These are phyloP conservation scores for Allolobophora icterica DNA, from an alignment of 2,888 invertebrate species.

Conservation along the genomic window DNA sequence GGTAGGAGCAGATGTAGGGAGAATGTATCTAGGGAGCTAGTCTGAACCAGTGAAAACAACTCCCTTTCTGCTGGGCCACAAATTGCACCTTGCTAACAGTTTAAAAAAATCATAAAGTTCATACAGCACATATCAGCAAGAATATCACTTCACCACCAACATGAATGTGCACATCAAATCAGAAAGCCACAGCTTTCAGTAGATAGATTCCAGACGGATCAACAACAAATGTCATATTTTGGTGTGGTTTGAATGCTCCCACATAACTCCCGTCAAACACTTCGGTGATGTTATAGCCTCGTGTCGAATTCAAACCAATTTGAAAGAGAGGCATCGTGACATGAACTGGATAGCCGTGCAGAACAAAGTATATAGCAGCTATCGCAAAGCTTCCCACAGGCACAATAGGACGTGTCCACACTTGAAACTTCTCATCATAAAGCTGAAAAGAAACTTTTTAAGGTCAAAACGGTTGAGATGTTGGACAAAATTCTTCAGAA, in stretches of 20 bases:
- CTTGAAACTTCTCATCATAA: constrained; percentile 75
- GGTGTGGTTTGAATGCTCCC: constrained; percentile 50
- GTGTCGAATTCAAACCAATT: constrained; percentile 51
- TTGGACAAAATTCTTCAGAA: too few species aligned
- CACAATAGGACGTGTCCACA: constrained; percentile 81
- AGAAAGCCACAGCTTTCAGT: constrained; percentile 35
- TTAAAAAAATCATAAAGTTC: too few species aligned
- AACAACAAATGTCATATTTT: constrained; percentile 46
- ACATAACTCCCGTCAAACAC: constrained; percentile 53
- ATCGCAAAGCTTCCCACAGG: constrained; percentile 56
- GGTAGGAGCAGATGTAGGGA: too few species aligned
- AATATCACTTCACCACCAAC: too few species aligned
- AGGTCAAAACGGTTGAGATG: too few species aligned
- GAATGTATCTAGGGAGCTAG: too few species aligned
- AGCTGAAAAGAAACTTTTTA: constrained; percentile 36
- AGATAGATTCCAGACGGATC: constrained; percentile 48
- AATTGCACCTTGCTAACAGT: too few species aligned
- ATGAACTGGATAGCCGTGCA: constrained; percentile 51
- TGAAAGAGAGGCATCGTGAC: constrained; percentile 45
- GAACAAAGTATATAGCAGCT: constrained; percentile 53
- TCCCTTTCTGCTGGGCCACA: too few species aligned
- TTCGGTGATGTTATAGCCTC: constrained; percentile 57
- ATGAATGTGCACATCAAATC: background rate
- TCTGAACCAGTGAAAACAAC: too few species aligned
- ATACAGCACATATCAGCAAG: too few species aligned